Base-by-base conservation (phyloP, 2,797 vertebrate species). In the Sebastes cheni region DNA sequence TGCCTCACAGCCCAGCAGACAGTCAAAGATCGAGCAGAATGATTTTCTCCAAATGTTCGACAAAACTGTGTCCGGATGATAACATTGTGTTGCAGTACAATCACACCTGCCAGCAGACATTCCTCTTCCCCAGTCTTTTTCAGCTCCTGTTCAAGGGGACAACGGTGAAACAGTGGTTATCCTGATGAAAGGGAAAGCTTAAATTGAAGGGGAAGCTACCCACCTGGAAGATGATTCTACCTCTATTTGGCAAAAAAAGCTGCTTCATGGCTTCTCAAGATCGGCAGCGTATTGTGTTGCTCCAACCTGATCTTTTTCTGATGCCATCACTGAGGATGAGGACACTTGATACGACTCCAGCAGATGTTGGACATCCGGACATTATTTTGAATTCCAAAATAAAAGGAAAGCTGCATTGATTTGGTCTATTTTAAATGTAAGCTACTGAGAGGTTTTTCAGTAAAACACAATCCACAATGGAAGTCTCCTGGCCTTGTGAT, bases 1-100 rank as follows among this genome's bases (percentile, higher is more conserved):
- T 92, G 91, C 87, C 96, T 97, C 95, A 88, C 94, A 96, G 96
- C 95, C 95, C 96, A 95, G 95, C 92, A 96, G 96, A 96, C 97
- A 97, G 96, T 96, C 96, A 96, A 96, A 97, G 96, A 97, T 97
- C 94, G 95, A 95, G 95, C 92, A 94, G 96, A 97, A 97, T 96
- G 95, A 97, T 97, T 97, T 97, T 91, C 96, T 95, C 94, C 95
- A 96, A 97, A 97, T 97, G 96, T 97, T 97, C 95, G 91, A 95
- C 96, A 97, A 97, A 97, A 98, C 97, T 97, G 97, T 96, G 95
- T 93, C 93, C 81, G 91, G 94, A 96, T 96, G 97, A 97, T 97
- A 96, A 97, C 95, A 94, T 96, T 96, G 95, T 97, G 92, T 96
- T 92, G 81, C 86, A 86, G 93, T 86, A 95, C 91, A 94, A 95